phyloP scores from a whole-genome alignment of 2,888 invertebrate genomes.

The Mantis religiosa region DNA sequence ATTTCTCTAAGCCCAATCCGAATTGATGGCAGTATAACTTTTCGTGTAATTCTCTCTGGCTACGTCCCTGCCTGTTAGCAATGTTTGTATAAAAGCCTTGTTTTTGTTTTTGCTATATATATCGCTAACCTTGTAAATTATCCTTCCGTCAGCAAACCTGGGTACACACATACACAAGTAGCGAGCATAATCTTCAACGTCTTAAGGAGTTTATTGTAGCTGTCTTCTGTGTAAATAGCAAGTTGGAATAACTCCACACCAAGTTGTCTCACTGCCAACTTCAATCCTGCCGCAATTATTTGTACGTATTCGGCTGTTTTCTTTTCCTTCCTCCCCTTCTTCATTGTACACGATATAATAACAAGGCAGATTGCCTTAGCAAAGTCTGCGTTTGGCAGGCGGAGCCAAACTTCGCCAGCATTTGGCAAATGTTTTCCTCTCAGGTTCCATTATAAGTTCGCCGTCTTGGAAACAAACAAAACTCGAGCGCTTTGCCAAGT shows the following conservation, averaged over 20 bases:
- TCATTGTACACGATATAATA: neutral
- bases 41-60: too few relatives aligned
- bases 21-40: too few relatives aligned
- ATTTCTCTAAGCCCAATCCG: too few relatives aligned
- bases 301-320: neutral
- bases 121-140: too few relatives aligned
- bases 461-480: neutral
- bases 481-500: neutral
- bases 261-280: neutral
- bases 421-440: neutral
- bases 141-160: too few relatives aligned
- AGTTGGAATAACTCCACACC: neutral
- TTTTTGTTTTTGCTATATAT: too few relatives aligned
- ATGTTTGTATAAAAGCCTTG: too few relatives aligned
- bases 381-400: conserved; percentile 12
- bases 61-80: too few relatives aligned
- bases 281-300: neutral
- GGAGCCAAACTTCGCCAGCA: neutral
- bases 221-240: neutral
- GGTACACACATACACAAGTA: neutral
- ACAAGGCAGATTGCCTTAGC: neutral
- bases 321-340: neutral
- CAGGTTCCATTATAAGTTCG: neutral
- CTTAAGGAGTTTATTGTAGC: neutral
- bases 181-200: neutral